Base-by-base conservation (phyloP, 2,113 vertebrate genomes). In the Calyptomena viridis region DNA sequence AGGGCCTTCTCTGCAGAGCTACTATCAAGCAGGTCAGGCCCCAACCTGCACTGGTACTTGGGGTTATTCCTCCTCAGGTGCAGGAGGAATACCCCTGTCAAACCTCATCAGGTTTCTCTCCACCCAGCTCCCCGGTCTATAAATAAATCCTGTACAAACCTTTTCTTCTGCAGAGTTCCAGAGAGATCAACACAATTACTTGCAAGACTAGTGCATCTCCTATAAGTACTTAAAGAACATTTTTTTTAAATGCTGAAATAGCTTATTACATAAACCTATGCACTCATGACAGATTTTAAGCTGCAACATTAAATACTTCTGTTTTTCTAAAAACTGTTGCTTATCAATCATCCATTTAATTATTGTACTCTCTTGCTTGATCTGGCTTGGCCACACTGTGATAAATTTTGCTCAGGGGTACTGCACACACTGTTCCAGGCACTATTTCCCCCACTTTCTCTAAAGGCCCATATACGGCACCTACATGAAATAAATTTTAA, bases 101-200 rank as follows among this genome's bases (percentile, higher is more conserved):
- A 49, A 30, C 9, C 21, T 47, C 24, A n/a, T n/a, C 6, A 25
- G 15, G 16, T 4, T 63, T 71, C 23, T 78, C 12, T 71, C 56
- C 46, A 35, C 3, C 10, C n/a, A 62, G 0, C 19, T 46, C 47
- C 6, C 14, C 55, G 39, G 19, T 9, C n/a, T 20, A 13, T 4
- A 39, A n/a, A 55, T 19, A 24, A 79, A 40, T 40, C n/a, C 50
- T 30, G 4, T 60, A 55, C 44, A 35, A 33, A 14, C 4, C 35
- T 73, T 77, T 42, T 55, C 33, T 69, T 35, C 2, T 50, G 33
- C 55, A 59, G 49, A 49, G 5, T 25, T 19, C 12, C 53, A 72
- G 53, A 60, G 8, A 37, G 14, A 46, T 9, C 31, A 71, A 40
- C 12, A 8, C 13, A 62, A 19, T 24, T 44, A 39, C 28, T 42